Conservation (phyloP, 1,140 invertebrate species). For the Drosophila ironensis region DNA sequence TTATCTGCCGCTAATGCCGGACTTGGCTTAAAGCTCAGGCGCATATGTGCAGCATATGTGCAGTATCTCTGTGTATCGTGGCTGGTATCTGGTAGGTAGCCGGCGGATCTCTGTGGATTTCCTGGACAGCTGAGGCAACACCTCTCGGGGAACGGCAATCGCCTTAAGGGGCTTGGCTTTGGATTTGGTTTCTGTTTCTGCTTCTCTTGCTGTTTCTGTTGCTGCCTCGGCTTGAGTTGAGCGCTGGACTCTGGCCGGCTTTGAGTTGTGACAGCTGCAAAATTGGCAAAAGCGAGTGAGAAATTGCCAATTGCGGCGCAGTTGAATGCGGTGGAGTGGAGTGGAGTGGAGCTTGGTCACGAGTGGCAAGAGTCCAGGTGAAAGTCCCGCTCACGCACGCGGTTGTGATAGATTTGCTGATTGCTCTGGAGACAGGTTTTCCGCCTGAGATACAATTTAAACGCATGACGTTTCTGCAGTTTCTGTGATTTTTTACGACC, state of each 20-base stretch:
- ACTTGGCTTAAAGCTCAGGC: slow-evolving; percentile 9
- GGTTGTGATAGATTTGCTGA: slow-evolving; percentile 29
- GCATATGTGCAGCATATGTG: neutral
- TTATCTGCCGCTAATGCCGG: slow-evolving; percentile 45
- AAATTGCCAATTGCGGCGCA: slow-evolving; percentile 35
- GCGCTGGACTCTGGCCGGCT: slow-evolving; percentile 26
- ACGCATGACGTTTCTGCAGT: slow-evolving; percentile 5
- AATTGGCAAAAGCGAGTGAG: slow-evolving; percentile 36
- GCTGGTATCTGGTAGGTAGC: slow-evolving; percentile 9
- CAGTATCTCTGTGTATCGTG: slow-evolving; percentile 1
- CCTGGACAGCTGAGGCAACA: slow-evolving; percentile 36
- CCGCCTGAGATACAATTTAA: slow-evolving; percentile 29
- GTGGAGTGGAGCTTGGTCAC: slow-evolving; percentile 5
- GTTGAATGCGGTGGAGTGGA: neutral
- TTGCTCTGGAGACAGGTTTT: slow-evolving; percentile 19
- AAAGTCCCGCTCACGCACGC: slow-evolving; percentile 37
- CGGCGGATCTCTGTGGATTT: slow-evolving; percentile 26
- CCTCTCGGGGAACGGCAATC: slow-evolving; percentile 17
- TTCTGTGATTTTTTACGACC: slow-evolving; percentile 16
- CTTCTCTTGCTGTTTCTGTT: neutral
- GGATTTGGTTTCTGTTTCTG: neutral
- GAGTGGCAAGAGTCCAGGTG: slow-evolving; percentile 16
- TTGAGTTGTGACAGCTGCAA: slow-evolving; percentile 39
- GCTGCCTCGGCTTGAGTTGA: slow-evolving; percentile 15
- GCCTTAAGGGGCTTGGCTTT: slow-evolving; percentile 31